Conservation (phyloP, 2,888 invertebrate genomes). For the Sminthurinus aureus region DNA sequence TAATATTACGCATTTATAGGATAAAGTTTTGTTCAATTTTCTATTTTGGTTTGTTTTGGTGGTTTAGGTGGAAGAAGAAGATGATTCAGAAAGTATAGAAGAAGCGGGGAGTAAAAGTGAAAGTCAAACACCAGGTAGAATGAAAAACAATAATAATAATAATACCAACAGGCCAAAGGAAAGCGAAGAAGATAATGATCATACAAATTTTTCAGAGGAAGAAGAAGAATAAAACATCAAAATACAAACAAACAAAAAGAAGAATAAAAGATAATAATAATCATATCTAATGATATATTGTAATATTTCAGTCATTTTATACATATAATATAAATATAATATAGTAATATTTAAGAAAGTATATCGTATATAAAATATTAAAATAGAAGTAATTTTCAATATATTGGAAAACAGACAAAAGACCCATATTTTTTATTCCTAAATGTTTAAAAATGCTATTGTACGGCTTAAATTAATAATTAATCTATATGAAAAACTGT, state of each 20-base stretch:
- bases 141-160: not conserved
- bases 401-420: too few species aligned
- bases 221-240: slow-evolving; percentile 4
- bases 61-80: slow-evolving; percentile 27
- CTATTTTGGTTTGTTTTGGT: not conserved
- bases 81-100: not conserved
- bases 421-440: too few species aligned
- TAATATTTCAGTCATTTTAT: too few species aligned
- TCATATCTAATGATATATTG: not conserved
- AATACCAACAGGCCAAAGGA: not conserved
- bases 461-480: too few species aligned
- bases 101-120: not conserved
- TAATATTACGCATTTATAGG: not conserved
- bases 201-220: slow-evolving; percentile 4
- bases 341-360: too few species aligned
- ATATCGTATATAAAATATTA: too few species aligned
- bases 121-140: not conserved
- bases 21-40: slow-evolving; percentile 5
- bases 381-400: too few species aligned
- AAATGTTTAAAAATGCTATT: too few species aligned
- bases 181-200: not conserved
- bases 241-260: not conserved
- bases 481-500: too few species aligned
- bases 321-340: too few species aligned
- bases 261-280: not conserved